A percentile compares a stretch with the other conserved stretches of the same genome.
phyloP scores from a whole-genome alignment of 1,140 invertebrate genomes.

The Formica selysi region DNA sequence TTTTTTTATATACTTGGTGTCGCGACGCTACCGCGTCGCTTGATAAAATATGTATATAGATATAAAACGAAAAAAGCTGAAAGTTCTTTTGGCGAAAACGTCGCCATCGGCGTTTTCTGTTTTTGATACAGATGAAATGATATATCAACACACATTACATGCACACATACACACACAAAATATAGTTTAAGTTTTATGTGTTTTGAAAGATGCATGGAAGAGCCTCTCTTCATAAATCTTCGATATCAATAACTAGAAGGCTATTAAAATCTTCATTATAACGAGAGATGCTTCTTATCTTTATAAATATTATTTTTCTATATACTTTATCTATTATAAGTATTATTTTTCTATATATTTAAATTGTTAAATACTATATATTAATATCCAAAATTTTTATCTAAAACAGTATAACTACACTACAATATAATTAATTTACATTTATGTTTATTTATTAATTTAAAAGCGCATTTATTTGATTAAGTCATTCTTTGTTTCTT shows the following conservation, averaged over 20 bases:
- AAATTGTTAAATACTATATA: background rate
- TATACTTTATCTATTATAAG: too few species aligned
- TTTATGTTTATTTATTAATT: background rate
- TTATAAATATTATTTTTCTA: background rate
- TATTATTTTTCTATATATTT: background rate
- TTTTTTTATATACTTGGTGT: too few species aligned
- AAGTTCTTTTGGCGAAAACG: constrained; percentile 38
- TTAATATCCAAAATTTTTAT: background rate
- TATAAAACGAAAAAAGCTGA: constrained; percentile 32
- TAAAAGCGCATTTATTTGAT: background rate
- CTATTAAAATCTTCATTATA: constrained; percentile 29
- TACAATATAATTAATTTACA: background rate
- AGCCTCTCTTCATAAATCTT: constrained; percentile 32
- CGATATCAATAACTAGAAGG: background rate
- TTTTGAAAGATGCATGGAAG: constrained; percentile 5
- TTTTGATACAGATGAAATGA: constrained; percentile 28
- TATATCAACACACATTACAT: constrained; percentile 31
- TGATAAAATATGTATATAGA: constrained; percentile 15
- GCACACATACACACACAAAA: background rate
- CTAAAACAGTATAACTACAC: background rate
- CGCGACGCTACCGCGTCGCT: too few species aligned
- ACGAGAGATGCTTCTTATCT: background rate
- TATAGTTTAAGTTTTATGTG: constrained; percentile 47
- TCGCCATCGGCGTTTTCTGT: constrained; percentile 15
- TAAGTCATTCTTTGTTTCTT: background rate